phyloP scores from a whole-genome alignment of 2,113 vertebrate species.

The Cheirogaleus medius region DNA sequence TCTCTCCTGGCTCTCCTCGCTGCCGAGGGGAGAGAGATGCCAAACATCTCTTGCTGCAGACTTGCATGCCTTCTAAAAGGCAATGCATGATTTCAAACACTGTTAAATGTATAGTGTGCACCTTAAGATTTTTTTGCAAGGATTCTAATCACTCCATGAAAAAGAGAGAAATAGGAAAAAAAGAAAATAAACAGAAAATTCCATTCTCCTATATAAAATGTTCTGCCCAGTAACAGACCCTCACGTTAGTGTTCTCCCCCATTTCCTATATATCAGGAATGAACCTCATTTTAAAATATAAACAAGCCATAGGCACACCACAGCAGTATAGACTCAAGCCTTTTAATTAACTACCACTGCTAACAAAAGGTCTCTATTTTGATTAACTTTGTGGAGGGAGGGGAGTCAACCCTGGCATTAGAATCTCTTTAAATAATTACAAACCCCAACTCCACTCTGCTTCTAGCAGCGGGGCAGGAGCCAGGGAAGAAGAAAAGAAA shows the following conservation, averaged over 20 bases:
- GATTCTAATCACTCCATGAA: not conserved
- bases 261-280: not conserved
- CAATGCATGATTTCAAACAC: not conserved
- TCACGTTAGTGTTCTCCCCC: too few species aligned
- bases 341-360: constrained; percentile 78
- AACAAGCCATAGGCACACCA: constrained; percentile 62
- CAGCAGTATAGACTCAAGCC: not conserved
- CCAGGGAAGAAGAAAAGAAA: constrained; percentile 70
- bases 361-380: constrained; percentile 82
- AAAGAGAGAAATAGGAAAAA: too few species aligned
- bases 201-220: not conserved
- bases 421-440: constrained; percentile 80
- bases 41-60: too few species aligned
- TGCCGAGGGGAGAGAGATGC: not conserved
- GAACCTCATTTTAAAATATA: constrained; percentile 45
- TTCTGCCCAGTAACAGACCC: not conserved
- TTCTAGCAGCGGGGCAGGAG: constrained; percentile 55
- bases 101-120: rapidly evolving
- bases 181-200: not conserved
- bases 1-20: not conserved
- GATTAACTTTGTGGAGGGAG: constrained; percentile 75
- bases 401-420: constrained; percentile 54
- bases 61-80: not conserved
- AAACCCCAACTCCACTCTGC: constrained; percentile 45
- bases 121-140: not conserved